Conservation (phyloP, 2,113 vertebrate genomes). For the Pongo abelii region DNA sequence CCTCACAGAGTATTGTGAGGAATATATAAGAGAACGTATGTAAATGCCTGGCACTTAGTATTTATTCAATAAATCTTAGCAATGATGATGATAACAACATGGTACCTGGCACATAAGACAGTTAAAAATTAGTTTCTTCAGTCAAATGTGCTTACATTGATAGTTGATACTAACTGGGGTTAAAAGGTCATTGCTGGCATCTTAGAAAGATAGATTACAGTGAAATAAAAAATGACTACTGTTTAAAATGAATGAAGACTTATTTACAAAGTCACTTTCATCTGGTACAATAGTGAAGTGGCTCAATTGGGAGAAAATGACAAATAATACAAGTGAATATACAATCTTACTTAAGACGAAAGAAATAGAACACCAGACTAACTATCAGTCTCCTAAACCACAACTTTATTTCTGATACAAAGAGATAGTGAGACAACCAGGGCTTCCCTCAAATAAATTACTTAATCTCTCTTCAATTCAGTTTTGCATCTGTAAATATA, state of each 20-base stretch:
- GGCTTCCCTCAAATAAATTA: neutral
- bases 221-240: neutral
- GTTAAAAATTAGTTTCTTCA: neutral
- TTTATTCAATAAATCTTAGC: neutral
- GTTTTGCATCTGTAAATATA: conserved; percentile 9
- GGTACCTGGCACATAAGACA: neutral
- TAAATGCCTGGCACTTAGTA: neutral
- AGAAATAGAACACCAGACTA: neutral
- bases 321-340: neutral
- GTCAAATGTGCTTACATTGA: neutral
- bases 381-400: neutral
- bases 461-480: neutral
- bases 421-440: neutral
- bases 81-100: neutral
- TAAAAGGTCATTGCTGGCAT: neutral
- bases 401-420: neutral
- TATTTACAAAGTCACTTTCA: neutral
- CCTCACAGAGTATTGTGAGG: neutral
- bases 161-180: neutral
- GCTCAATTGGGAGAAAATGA: neutral
- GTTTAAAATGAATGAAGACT: neutral
- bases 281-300: neutral
- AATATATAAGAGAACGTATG: neutral
- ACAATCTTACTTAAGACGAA: neutral
- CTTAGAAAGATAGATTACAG: neutral